Evolutionary conservation across 2,888 invertebrate genomes (phyloP).

Genomic region (Drosophila suboccidentalis): DNA sequence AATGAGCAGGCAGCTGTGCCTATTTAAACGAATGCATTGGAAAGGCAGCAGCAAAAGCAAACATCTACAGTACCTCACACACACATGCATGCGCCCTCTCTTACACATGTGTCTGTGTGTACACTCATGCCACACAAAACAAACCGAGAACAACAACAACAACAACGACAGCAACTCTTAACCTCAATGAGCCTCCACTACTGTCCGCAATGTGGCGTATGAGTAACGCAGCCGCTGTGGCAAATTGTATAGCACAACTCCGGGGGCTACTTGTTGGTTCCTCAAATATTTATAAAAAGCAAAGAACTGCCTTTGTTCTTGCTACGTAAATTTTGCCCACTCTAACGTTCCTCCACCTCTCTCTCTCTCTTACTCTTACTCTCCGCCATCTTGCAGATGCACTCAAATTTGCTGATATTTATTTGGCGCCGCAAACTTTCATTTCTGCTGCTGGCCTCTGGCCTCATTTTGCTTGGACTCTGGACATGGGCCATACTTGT

Average conservation of each 20-base stretch:
- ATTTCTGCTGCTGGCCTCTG: slow-evolving; percentile 80
- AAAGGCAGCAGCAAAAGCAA: slow-evolving; percentile 34
- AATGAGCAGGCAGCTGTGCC: slow-evolving; percentile 58
- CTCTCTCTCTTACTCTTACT: neutral
- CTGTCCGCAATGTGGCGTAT: slow-evolving; percentile 67
- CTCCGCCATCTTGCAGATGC: slow-evolving; percentile 80
- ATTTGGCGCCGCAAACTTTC: slow-evolving; percentile 85
- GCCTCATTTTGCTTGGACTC: slow-evolving; percentile 81
- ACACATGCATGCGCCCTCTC: too few relatives aligned
- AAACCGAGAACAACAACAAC: slow-evolving; percentile 47
- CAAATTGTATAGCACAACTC: slow-evolving; percentile 63
- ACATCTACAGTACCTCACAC: slow-evolving; percentile 19
- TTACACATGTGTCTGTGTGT: neutral
- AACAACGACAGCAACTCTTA: slow-evolving; percentile 60
- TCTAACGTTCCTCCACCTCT: slow-evolving; percentile 7
- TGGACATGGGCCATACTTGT: slow-evolving; percentile 85
- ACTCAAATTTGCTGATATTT: slow-evolving; percentile 83
- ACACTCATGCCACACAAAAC: slow-evolving; percentile 40
- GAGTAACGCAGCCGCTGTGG: slow-evolving; percentile 62
- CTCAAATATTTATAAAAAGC: slow-evolving; percentile 75
- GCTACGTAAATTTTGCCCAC: slow-evolving; percentile 11
- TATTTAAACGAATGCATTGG: slow-evolving; percentile 48
- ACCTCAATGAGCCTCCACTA: slow-evolving; percentile 68
- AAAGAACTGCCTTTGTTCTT: slow-evolving; percentile 26
- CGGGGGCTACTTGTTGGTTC: slow-evolving; percentile 74